Evolutionary conservation across 2,113 vertebrate species (phyloP).

Genomic region (Engraulis encrasicolus): DNA sequence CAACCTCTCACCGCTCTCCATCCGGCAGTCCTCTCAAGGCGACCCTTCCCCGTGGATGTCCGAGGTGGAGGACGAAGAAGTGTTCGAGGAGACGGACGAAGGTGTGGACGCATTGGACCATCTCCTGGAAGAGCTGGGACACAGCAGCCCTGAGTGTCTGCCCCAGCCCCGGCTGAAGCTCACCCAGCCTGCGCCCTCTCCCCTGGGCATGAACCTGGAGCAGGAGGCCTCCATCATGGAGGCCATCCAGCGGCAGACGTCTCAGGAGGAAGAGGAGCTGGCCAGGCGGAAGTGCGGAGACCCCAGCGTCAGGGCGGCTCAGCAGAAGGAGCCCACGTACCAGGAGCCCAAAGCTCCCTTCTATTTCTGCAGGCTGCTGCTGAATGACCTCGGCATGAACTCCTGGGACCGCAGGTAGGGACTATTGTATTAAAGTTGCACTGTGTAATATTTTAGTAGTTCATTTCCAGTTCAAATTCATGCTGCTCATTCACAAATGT

Average conservation of each 20-base stretch:
- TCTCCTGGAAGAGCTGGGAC: conserved; percentile 86
- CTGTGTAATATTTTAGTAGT: too few species aligned
- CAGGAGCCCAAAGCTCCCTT: conserved; percentile 89
- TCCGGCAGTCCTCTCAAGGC: conserved; percentile 45
- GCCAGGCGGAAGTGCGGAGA: conserved; percentile 66
- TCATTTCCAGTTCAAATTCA: too few species aligned
- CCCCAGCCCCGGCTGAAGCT: conserved; percentile 81
- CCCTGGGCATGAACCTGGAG: conserved; percentile 84
- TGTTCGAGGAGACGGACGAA: conserved; percentile 71
- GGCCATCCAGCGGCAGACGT: conserved; percentile 81
- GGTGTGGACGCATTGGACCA: conserved; percentile 84
- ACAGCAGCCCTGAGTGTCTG: conserved; percentile 91
- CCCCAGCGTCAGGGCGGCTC: conserved; percentile 69
- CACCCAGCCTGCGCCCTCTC: conserved; percentile 85
- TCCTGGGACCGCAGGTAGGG: conserved; percentile 99
- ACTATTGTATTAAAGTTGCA: too few species aligned
- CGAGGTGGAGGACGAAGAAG: conserved; percentile 16
- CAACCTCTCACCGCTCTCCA: neutral
- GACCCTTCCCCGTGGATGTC: conserved; percentile 45
- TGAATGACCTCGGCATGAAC: conserved; percentile 96
- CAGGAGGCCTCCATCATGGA: conserved; percentile 84
- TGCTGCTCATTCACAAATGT: too few species aligned
- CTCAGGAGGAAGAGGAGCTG: conserved; percentile 82
- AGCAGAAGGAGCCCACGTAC: conserved; percentile 78
- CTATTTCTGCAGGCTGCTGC: conserved; percentile 91